Conservation (phyloP, 2,888 invertebrate species). For the Scaptomyza flava region DNA sequence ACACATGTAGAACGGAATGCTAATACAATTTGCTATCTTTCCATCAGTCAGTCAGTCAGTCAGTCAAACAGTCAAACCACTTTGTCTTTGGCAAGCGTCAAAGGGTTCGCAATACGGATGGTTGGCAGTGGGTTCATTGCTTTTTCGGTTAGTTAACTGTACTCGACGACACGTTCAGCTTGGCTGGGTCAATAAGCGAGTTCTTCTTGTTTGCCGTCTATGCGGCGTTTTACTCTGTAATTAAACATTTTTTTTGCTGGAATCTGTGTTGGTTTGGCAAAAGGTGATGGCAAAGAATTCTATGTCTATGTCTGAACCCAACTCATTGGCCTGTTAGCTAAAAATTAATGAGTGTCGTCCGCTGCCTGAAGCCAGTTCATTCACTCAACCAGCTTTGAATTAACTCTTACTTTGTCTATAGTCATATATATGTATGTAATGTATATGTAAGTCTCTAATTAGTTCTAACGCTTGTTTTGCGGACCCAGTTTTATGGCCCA, state of each 20-base stretch:
- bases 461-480: conserved; percentile 66
- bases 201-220: conserved; percentile 32
- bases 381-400: conserved; percentile 40
- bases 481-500: conserved; percentile 42
- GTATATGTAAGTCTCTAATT: conserved; percentile 54
- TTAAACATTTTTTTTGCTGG: conserved; percentile 66
- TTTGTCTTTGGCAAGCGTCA: conserved; percentile 42
- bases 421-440: not conserved
- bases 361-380: conserved; percentile 65
- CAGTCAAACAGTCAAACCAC: conserved; percentile 46
- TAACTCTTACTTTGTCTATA: not conserved
- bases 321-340: conserved; percentile 44
- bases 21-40: conserved; percentile 68
- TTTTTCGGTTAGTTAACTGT: conserved; percentile 77
- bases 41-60: conserved; percentile 44
- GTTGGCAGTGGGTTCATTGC: conserved; percentile 44
- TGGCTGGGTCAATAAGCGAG: conserved; percentile 68
- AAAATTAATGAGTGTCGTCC: conserved; percentile 69
- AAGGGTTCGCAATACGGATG: conserved; percentile 60
- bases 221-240: conserved; percentile 54
- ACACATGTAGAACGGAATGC: conserved; percentile 61
- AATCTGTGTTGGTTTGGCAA: conserved; percentile 28
- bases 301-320: conserved; percentile 21
- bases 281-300: conserved; percentile 52
- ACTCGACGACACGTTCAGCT: conserved; percentile 69